Base-by-base conservation (phyloP, 2,797 vertebrate species). In the Cynodonichthys magdalenae region DNA sequence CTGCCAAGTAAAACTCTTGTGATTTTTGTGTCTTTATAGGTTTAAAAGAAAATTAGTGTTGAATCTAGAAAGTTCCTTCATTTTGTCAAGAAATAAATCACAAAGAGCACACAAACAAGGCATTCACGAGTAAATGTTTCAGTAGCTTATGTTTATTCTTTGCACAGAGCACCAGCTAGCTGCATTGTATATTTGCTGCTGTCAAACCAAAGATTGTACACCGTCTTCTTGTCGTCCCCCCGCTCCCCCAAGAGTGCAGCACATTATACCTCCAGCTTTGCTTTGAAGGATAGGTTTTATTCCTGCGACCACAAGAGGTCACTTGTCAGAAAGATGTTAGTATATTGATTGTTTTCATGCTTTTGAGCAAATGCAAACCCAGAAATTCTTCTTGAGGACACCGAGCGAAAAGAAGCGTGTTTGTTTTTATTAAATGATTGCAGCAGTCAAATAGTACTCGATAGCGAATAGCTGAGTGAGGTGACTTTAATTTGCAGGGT, bases 401-500 rank as follows among this genome's bases (percentile, higher is more conserved):
- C 17, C 17, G 28, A 18, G 5, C 12, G 27, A 15, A 18, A 64
- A 46, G 28, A 24, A 66, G n/a, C 8, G 2, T 34, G 14, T 39
- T 7, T 58, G 48, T 62, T 53, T 39, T 47, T 66, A 11, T 15
- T 20, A 55, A 62, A 77, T 59, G 54, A 60, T 60, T 70, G 78
- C 27, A 71, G 41, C 39, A 60, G 75, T 63, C 49, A 29, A 45
- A 54, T 45, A 15, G 39, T 60, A 47, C 52, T 39, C 53, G 20
- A 3, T 27, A 47, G 50, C 64, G 36, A 73, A 63, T 58, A 50
- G 49, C 67, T 20, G 39, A 56, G 60, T 53, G 59, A 77, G 79
- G 69, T 75, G 75, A 80, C 50, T 69, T 77, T 66, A 69, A 78
- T 71, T 64, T 77, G 55, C 31, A 15, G 64, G 74, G 76, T 87